Conservation (phyloP, 2,888 invertebrate genomes). For the Tipula lateralis region DNA sequence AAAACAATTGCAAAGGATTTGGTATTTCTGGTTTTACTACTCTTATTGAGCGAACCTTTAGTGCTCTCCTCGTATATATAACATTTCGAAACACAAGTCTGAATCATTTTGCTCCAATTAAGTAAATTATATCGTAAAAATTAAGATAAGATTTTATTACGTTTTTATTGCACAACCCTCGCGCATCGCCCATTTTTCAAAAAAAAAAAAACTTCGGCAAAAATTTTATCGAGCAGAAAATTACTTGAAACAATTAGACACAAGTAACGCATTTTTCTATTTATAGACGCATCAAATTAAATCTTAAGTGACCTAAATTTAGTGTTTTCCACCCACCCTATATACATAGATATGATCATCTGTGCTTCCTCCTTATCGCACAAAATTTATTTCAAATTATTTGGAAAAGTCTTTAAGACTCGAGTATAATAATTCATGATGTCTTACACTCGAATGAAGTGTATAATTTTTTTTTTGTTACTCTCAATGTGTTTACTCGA, state of each 20-base stretch:
- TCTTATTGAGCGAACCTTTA: too few species aligned
- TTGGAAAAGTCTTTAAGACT: not conserved
- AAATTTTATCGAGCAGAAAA: not conserved
- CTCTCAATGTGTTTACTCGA: not conserved
- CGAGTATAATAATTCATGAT: not conserved
- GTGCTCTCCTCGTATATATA: too few species aligned
- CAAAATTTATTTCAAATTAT: not conserved
- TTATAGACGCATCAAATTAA: not conserved
- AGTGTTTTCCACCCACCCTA: not conserved
- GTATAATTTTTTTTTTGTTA: not conserved
- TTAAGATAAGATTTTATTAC: not conserved
- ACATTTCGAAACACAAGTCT: too few species aligned
- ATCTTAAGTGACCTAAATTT: not conserved
- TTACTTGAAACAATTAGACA: not conserved
- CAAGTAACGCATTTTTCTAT: not conserved
- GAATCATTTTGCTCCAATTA: not conserved
- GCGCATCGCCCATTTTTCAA: not conserved
- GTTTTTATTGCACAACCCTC: not conserved
- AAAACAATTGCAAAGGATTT: too few species aligned
- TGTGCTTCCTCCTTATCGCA: not conserved
- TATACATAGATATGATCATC: too few species aligned
- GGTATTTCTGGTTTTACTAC: too few species aligned
- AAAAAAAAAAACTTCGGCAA: not conserved
- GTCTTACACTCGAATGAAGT: not conserved
- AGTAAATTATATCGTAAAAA: constrained; percentile 25